These are phyloP conservation scores for Papilio polyxenes DNA, from an alignment of 1,140 invertebrate genomes.

Conservation along the genomic window DNA sequence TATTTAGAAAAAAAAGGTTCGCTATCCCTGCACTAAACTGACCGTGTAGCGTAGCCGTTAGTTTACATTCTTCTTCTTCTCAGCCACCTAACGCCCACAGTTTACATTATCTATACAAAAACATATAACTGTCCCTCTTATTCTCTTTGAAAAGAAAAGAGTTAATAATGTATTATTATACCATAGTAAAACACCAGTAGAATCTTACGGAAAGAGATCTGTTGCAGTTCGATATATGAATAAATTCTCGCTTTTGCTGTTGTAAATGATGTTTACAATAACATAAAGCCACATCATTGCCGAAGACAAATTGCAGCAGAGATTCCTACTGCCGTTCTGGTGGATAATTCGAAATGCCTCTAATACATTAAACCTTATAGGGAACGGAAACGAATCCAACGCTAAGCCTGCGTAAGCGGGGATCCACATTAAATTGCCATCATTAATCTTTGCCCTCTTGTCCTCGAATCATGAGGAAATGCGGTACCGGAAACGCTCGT, in stretches of 20 bases:
- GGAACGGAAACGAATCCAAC: slow-evolving; percentile 30
- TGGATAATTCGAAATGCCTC: slow-evolving; percentile 11
- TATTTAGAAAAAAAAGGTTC: too few species aligned
- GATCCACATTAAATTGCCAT: slow-evolving; percentile 17
- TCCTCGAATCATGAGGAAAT: slow-evolving; percentile 28
- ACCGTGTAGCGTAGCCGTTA: too few species aligned
- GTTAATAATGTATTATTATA: neutral
- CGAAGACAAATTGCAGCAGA: slow-evolving; percentile 8
- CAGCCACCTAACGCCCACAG: too few species aligned
- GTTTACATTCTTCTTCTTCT: too few species aligned
- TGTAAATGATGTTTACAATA: neutral
- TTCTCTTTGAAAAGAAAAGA: neutral
- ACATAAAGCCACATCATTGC: slow-evolving; percentile 3
- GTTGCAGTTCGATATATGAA: too few species aligned
- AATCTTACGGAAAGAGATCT: neutral
- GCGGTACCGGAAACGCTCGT: slow-evolving; percentile 8
- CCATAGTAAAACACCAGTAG: neutral
- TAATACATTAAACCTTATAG: slow-evolving; percentile 28
- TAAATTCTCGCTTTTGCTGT: neutral
- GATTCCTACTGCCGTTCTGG: neutral
- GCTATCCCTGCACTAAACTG: too few species aligned
- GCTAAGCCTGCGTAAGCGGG: slow-evolving; percentile 19
- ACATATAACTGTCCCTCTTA: neutral
- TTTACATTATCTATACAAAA: neutral
- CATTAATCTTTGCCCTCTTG: slow-evolving; percentile 33